Conservation (phyloP, 2,113 vertebrate species). For the Petroica traversi region DNA sequence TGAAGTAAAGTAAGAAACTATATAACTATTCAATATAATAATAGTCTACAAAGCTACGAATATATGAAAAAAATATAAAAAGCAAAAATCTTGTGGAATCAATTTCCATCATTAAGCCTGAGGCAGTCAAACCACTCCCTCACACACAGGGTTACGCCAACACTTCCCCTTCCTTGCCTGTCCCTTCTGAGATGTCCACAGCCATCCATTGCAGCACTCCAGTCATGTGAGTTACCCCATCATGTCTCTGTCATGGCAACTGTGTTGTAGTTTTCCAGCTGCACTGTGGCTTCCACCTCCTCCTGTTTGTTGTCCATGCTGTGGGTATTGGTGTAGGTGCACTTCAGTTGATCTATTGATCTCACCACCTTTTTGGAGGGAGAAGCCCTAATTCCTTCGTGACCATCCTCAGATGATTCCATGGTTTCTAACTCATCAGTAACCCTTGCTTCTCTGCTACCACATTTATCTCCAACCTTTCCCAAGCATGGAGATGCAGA, state of each 20-base stretch:
- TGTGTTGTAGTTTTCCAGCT: background rate
- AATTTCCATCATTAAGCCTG: background rate
- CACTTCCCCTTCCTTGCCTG: background rate
- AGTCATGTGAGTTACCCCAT: background rate
- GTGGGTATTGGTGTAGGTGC: background rate
- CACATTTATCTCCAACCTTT: background rate
- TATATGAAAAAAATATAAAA: background rate
- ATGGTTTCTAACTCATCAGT: background rate
- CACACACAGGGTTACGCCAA: background rate
- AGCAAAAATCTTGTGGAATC: background rate
- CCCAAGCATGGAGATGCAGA: background rate
- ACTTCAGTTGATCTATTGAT: background rate
- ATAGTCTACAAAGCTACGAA: background rate
- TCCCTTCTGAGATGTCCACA: background rate
- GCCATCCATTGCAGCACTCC: background rate
- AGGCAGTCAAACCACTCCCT: background rate
- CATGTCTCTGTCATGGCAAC: background rate
- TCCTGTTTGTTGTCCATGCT: background rate
- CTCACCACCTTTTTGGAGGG: background rate
- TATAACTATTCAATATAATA: background rate
- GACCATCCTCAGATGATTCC: background rate
- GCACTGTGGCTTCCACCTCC: background rate
- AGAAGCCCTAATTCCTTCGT: background rate
- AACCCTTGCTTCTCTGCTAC: background rate
- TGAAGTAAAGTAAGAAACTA: background rate